These are phyloP conservation scores for Leptura quadrifasciata DNA, from an alignment of 2,888 invertebrate genomes.

Conservation along the genomic window DNA sequence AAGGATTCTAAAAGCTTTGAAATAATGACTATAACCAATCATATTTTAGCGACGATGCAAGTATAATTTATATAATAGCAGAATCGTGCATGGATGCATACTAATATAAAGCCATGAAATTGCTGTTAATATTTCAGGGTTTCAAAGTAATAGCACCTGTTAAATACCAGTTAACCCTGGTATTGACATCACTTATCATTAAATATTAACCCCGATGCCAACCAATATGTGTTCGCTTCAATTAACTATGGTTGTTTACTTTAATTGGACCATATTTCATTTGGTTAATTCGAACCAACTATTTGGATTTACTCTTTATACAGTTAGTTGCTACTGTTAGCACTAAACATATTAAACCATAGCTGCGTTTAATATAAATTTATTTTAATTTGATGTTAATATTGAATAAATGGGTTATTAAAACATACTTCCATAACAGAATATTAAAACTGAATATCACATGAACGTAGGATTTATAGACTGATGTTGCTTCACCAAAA, in stretches of 20 bases:
- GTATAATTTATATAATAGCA: constrained; percentile 54
- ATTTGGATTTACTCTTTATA: constrained; percentile 60
- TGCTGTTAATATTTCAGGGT: constrained; percentile 61
- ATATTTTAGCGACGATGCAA: constrained; percentile 46
- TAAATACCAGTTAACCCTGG: constrained; percentile 71
- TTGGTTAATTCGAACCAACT: constrained; percentile 60
- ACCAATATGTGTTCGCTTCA: constrained; percentile 71
- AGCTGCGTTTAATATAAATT: constrained; percentile 49
- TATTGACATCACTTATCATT: constrained; percentile 72
- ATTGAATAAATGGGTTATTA: constrained; percentile 47
- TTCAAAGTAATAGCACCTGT: constrained; percentile 68
- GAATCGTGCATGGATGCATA: constrained; percentile 53
- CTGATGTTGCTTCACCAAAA: no score
- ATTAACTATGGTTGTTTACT: constrained; percentile 70
- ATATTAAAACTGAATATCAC: not conserved
- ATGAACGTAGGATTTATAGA: not conserved
- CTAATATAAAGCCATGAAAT: constrained; percentile 57
- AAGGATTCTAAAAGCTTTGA: constrained; percentile 10
- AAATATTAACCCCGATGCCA: constrained; percentile 71
- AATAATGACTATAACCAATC: constrained; percentile 42
- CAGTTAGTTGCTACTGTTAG: constrained; percentile 43
- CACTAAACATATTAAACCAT: constrained; percentile 48
- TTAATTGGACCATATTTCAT: constrained; percentile 71
- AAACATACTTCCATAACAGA: constrained; percentile 1
- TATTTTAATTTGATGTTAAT: constrained; percentile 50